These are phyloP conservation scores for Haliclystus octoradiatus DNA, from an alignment of 30 jellyfish, hydroid and myxozoan genomes.

Conservation along the genomic window DNA sequence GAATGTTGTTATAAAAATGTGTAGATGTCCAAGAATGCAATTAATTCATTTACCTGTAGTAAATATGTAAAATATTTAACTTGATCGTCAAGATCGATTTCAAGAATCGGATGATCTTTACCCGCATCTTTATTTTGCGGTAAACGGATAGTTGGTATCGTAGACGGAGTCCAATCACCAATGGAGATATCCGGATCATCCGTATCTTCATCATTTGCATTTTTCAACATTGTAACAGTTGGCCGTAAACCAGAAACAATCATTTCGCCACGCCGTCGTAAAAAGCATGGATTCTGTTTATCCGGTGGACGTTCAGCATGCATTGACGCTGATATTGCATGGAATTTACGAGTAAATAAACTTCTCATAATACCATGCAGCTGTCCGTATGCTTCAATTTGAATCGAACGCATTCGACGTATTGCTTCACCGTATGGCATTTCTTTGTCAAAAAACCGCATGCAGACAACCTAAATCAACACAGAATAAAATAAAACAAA, in stretches of 20 bases:
- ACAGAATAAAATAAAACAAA: too few species aligned
- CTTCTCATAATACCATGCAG: not conserved
- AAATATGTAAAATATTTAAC: not conserved
- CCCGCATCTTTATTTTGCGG: not conserved
- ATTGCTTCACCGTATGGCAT: too few species aligned
- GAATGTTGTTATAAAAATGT: too few species aligned
- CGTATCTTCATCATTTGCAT: not conserved
- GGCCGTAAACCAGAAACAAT: not conserved
- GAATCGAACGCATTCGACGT: too few species aligned
- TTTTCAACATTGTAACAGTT: too few species aligned
- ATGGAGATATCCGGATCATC: not conserved
- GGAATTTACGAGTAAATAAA: not conserved
- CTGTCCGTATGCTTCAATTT: too few species aligned
- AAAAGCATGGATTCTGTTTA: not conserved
- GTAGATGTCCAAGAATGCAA: too few species aligned
- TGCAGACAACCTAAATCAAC: too few species aligned
- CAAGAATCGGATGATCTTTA: not conserved
- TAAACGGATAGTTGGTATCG: not conserved
- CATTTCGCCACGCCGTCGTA: not conserved
- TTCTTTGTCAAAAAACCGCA: too few species aligned
- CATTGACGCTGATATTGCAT: not conserved
- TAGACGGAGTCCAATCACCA: not conserved
- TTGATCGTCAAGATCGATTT: not conserved
- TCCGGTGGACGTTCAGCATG: not conserved
- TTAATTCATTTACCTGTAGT: not conserved